A percentile compares a stretch with the other conserved stretches of the same genome.
phyloP scores from a whole-genome alignment of 2,113 vertebrate species.

The Pelmatolapia mariae region DNA sequence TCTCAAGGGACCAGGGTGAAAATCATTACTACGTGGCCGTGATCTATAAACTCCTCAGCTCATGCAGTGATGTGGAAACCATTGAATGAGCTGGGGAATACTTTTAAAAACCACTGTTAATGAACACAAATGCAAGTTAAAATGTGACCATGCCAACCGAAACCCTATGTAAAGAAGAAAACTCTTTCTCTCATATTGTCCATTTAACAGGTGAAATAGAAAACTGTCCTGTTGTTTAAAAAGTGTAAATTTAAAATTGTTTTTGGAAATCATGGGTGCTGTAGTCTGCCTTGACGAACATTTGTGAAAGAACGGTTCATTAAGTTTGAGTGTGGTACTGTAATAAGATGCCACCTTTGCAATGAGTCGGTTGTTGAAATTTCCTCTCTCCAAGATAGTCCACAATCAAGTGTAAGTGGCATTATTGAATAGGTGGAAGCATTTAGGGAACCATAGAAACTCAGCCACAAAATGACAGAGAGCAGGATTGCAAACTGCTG shows the following conservation, averaged over 20 bases:
- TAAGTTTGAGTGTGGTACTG: neutral
- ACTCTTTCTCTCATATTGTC: neutral
- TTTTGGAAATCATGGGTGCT: neutral
- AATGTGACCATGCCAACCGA: neutral
- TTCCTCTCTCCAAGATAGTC: neutral
- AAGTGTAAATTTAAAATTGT: neutral
- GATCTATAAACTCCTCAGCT: neutral
- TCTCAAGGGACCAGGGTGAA: neutral
- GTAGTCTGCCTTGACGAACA: neutral
- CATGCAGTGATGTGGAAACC: neutral
- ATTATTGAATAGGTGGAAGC: neutral
- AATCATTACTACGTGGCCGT: neutral
- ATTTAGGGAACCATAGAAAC: neutral
- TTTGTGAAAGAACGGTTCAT: neutral
- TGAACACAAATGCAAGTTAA: neutral
- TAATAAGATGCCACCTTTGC: neutral
- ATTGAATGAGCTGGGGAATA: neutral
- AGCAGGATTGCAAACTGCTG: neutral
- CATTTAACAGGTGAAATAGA: neutral
- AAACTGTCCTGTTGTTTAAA: neutral
- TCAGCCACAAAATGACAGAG: neutral
- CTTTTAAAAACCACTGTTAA: neutral
- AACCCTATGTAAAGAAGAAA: neutral
- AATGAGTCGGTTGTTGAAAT: neutral
- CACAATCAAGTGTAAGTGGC: neutral